Conservation (phyloP, 2,888 invertebrate species). For the Heptascelio sp. region DNA sequence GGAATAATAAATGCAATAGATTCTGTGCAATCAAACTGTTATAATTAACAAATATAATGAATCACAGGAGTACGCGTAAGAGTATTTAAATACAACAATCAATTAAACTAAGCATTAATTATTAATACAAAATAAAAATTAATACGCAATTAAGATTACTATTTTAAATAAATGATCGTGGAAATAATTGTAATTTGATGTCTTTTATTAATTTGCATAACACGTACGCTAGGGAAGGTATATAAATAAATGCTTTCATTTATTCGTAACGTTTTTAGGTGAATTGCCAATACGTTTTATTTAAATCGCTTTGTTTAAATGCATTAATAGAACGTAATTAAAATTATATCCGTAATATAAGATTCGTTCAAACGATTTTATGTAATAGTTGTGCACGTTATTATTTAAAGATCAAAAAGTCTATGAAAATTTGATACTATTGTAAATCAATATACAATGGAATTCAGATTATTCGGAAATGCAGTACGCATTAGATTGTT, state of each 20-base stretch:
- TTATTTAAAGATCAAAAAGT: background rate
- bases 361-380: background rate
- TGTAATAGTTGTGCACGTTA: background rate
- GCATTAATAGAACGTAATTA: background rate
- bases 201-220: too few species aligned
- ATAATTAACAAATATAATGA: too few species aligned
- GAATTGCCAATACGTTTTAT: background rate
- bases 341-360: background rate
- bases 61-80: too few species aligned
- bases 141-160: too few species aligned
- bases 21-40: too few species aligned
- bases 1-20: too few species aligned
- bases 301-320: background rate
- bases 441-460: slow-evolving; percentile 56
- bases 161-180: too few species aligned
- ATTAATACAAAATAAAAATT: too few species aligned
- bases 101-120: too few species aligned
- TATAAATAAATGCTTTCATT: background rate
- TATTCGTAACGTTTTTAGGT: background rate
- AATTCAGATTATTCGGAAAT: slow-evolving; percentile 65
- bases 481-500: slow-evolving; percentile 63
- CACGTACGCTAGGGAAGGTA: too few species aligned
- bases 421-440: slow-evolving; percentile 38
- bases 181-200: too few species aligned
- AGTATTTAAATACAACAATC: too few species aligned